These are phyloP conservation scores for Panthera leo DNA, from an alignment of 2,113 vertebrate genomes.

Conservation along the genomic window DNA sequence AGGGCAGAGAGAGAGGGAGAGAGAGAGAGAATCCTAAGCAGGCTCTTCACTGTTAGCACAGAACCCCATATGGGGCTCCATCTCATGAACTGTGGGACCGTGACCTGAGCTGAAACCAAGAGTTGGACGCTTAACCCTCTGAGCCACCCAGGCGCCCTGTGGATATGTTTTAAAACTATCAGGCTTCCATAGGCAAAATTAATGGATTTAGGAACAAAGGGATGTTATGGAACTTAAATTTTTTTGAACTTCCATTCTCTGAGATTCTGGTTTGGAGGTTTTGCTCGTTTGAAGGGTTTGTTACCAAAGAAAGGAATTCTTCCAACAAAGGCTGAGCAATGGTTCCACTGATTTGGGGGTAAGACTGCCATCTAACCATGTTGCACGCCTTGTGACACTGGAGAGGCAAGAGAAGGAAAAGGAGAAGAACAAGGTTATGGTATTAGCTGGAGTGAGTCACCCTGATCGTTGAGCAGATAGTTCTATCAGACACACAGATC, in stretches of 20 bases:
- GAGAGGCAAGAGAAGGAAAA: background rate
- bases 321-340: background rate
- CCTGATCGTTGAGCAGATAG: background rate
- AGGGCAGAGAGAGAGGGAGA: no score
- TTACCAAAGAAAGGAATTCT: background rate
- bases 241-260: background rate
- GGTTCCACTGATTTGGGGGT: background rate
- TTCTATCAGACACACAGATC: background rate
- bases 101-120: no score
- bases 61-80: no score
- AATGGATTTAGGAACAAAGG: background rate
- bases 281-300: background rate
- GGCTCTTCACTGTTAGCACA: no score
- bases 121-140: no score
- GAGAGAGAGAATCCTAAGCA: no score
- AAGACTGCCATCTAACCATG: background rate
- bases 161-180: background rate
- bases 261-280: background rate
- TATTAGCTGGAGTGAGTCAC: background rate
- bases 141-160: background rate
- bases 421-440: background rate
- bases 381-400: background rate
- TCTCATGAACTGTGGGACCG: no score
- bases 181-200: background rate
- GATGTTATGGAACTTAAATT: background rate